These are phyloP conservation scores for Marmota monax DNA, from an alignment of 2,113 vertebrate species.

Conservation along the genomic window DNA sequence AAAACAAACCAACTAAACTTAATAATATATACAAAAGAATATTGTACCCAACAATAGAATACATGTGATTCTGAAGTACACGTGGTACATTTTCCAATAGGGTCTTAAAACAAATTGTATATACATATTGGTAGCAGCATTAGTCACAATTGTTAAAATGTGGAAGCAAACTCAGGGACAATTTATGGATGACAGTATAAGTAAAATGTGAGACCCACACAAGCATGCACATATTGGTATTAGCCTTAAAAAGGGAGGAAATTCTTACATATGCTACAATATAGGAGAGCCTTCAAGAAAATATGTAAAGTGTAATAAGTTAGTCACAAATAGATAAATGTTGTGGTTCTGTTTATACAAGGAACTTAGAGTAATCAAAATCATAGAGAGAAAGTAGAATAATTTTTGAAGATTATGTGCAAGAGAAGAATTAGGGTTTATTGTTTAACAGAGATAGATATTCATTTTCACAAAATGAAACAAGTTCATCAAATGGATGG, in stretches of 20 bases:
- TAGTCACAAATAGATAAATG: not conserved
- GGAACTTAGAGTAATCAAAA: not conserved
- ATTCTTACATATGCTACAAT: not conserved
- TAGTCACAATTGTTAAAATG: not conserved
- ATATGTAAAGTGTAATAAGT: not conserved
- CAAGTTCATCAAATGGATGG: not conserved
- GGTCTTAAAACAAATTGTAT: not conserved
- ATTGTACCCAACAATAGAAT: not conserved
- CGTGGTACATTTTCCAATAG: not conserved
- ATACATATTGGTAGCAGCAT: not conserved
- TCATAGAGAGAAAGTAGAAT: not conserved
- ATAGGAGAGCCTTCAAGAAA: not conserved
- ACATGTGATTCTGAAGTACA: not conserved
- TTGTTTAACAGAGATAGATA: not conserved
- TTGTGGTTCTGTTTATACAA: not conserved
- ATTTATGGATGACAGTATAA: not conserved
- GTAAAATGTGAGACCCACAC: too few species aligned
- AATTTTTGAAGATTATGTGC: not conserved
- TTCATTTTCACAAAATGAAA: not conserved
- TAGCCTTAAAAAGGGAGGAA: not conserved
- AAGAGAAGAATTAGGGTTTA: not conserved
- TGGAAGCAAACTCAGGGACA: not conserved
- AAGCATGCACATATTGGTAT: not conserved
- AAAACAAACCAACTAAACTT: not conserved
- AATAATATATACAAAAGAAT: not conserved